Conservation (phyloP, 2,888 invertebrate genomes). For the Megaustenia siamemsis region DNA sequence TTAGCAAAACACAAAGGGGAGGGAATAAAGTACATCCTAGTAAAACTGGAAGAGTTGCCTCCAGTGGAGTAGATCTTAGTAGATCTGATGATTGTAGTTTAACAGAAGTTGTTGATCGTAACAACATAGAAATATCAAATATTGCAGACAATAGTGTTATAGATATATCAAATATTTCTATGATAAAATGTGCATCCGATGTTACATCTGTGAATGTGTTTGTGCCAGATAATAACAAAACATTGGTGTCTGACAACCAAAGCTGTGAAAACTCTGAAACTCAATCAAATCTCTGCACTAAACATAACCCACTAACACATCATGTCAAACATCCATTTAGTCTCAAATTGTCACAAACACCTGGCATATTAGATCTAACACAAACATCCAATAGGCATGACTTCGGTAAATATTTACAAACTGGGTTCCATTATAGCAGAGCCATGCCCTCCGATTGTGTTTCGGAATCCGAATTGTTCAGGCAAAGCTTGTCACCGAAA, state of each 20-base stretch:
- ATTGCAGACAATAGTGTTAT: slow-evolving; percentile 2
- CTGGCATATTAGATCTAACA: neutral
- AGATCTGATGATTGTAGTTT: neutral
- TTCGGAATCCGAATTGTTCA: slow-evolving; percentile 24
- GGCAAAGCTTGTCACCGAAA: slow-evolving; percentile 1
- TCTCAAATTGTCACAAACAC: slow-evolving; percentile 3
- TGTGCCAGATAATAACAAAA: neutral
- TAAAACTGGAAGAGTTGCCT: neutral
- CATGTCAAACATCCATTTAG: neutral
- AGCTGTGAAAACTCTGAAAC: neutral
- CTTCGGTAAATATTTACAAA: neutral
- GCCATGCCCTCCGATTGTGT: slow-evolving; percentile 6
- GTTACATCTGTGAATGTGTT: neutral
- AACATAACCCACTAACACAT: neutral
- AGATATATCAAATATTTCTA: slow-evolving; percentile 32
- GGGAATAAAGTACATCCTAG: neutral
- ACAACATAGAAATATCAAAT: neutral
- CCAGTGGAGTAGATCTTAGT: neutral
- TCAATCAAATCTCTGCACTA: neutral
- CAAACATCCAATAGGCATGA: neutral
- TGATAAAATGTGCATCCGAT: slow-evolving; percentile 1
- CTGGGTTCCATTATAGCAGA: neutral
- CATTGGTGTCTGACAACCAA: neutral
- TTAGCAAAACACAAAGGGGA: neutral
- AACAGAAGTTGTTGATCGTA: neutral